Evolutionary conservation across 2,797 vertebrate genomes (phyloP).

Genomic region (Oreortyx pictus): DNA sequence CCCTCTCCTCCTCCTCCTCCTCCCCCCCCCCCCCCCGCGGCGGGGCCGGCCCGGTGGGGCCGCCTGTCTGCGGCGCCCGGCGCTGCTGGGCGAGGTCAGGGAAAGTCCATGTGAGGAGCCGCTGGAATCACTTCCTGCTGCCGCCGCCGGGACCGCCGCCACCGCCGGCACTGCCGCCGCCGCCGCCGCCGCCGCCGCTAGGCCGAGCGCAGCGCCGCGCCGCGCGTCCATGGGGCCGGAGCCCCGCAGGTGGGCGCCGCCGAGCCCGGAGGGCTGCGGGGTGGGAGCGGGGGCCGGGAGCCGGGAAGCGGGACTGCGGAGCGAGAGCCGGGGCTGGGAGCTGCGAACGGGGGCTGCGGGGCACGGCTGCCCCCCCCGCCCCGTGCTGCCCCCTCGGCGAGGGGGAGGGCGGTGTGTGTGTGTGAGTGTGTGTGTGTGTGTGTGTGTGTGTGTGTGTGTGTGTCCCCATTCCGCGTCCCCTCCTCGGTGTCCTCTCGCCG

Average conservation of each 20-base stretch:
- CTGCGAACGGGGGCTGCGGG: no score
- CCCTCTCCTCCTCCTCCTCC: background rate
- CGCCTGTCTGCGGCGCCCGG: constrained; percentile 54
- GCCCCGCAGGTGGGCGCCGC: constrained; percentile 29
- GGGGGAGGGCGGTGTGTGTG: no score
- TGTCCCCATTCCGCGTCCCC: no score
- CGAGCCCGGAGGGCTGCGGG: background rate
- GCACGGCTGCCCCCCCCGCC: no score
- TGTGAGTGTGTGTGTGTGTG: no score
- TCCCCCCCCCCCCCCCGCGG: background rate
- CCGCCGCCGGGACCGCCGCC: constrained; percentile 60
- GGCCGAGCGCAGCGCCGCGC: constrained; percentile 12
- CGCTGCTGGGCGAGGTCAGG: constrained; percentile 83
- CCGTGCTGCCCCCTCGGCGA: no score
- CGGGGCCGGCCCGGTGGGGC: background rate
- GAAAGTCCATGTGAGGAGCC: constrained; percentile 86
- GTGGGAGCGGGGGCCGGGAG: no score
- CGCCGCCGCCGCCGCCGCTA: background rate
- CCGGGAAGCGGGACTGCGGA: no score
- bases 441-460: no score
- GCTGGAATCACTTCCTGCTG: constrained; percentile 87
- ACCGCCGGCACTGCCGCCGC: background rate
- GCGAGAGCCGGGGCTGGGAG: no score
- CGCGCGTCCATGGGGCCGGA: constrained; percentile 7
- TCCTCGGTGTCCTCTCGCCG: no score